Conservation (phyloP, 2,888 invertebrate genomes). For the Scaptomyza flava region DNA sequence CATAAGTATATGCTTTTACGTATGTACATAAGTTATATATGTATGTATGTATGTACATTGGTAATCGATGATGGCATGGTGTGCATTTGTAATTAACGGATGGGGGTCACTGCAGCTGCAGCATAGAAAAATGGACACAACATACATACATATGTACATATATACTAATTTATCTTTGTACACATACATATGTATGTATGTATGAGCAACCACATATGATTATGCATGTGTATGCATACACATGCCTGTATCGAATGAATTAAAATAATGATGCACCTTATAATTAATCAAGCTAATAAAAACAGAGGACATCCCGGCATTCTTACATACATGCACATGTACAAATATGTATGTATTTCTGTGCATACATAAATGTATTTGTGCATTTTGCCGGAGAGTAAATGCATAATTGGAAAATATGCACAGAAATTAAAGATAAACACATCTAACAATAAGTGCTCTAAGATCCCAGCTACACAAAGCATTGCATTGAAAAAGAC, state of each 20-base stretch:
- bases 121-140: constrained; percentile 16
- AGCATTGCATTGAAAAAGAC: constrained; percentile 69
- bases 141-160: neutral
- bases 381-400: constrained; percentile 21
- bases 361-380: constrained; percentile 1
- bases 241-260: constrained; percentile 4
- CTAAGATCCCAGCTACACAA: constrained; percentile 70
- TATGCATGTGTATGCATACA: no score
- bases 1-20: neutral
- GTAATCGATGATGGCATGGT: constrained; percentile 27
- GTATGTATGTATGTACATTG: constrained; percentile 10
- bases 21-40: constrained; percentile 3
- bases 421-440: constrained; percentile 71
- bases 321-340: neutral
- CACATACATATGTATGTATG: no score
- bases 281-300: constrained; percentile 28
- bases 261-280: constrained; percentile 23
- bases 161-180: neutral
- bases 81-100: constrained; percentile 40
- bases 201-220: no score
- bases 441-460: constrained; percentile 72
- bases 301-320: constrained; percentile 16
- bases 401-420: constrained; percentile 69
- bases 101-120: constrained; percentile 25
- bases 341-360: neutral